Evolutionary conservation across 2,888 invertebrate genomes (phyloP).

Genomic region (Acanthoscelides obtectus): DNA sequence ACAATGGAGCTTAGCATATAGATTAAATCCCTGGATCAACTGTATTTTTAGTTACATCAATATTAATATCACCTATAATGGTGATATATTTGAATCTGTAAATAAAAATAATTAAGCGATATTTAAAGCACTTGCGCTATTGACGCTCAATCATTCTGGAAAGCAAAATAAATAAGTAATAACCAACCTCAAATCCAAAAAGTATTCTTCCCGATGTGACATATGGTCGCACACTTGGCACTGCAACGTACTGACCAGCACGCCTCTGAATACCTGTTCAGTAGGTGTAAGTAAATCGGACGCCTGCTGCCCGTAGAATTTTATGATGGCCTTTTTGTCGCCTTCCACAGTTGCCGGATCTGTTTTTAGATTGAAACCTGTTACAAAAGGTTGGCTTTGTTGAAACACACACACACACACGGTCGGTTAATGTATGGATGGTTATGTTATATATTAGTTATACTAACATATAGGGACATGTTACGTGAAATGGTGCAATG

Average conservation of each 20-base stretch:
- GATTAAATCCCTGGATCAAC: too few relatives aligned
- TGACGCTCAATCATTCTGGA: too few relatives aligned
- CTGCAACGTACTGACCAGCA: slow-evolving; percentile 81
- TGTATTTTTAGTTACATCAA: too few relatives aligned
- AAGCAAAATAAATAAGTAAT: not conserved
- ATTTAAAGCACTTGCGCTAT: too few relatives aligned
- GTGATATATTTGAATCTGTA: too few relatives aligned
- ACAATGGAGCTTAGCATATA: too few relatives aligned
- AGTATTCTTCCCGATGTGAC: slow-evolving; percentile 85
- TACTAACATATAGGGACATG: too few relatives aligned
- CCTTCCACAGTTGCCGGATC: slow-evolving; percentile 75
- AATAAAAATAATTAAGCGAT: too few relatives aligned
- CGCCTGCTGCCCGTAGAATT: slow-evolving; percentile 79
- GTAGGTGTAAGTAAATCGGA: slow-evolving; percentile 71
- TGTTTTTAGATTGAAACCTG: slow-evolving; percentile 59
- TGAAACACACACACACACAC: not conserved
- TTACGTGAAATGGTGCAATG: too few relatives aligned
- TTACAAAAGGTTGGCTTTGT: slow-evolving; percentile 2
- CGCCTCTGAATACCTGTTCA: slow-evolving; percentile 91
- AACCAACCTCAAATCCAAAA: slow-evolving; percentile 70
- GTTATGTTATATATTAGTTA: not conserved
- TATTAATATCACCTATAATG: too few relatives aligned
- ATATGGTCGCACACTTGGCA: slow-evolving; percentile 87
- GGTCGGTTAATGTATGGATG: not conserved
- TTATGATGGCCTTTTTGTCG: slow-evolving; percentile 69